Percentiles rank a stretch among this genome's conserved stretches.
Conservation (phyloP, 2,888 invertebrate species). For the Caenorhabditis drosophilae region DNA sequence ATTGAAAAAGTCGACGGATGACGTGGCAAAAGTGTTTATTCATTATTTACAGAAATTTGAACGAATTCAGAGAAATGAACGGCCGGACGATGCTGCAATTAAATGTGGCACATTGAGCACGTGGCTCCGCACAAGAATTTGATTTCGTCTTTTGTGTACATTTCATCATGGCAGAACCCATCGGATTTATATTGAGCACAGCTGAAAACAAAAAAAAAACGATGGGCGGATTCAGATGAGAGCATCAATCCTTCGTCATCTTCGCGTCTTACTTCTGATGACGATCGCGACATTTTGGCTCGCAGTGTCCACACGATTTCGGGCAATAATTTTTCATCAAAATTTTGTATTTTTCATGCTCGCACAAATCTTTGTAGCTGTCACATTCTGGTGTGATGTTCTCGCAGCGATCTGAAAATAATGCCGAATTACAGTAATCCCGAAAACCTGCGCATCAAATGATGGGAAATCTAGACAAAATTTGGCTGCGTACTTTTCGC, state of each 20-base stretch:
- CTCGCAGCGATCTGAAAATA: constrained; percentile 37
- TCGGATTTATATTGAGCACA: constrained; percentile 46
- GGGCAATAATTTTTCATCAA: constrained; percentile 45
- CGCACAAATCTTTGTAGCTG: constrained; percentile 45
- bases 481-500: no score
- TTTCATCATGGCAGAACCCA: constrained; percentile 50
- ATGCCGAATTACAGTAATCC: constrained; percentile 8
- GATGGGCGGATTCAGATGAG: background rate
- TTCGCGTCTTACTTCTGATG: constrained; percentile 43
- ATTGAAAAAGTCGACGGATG: no score
- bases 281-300: constrained; percentile 47
- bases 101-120: constrained; percentile 46
- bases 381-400: constrained; percentile 42
- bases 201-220: constrained; percentile 24
- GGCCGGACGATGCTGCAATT: no score
- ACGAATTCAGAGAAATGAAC: no score
- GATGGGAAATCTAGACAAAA: no score
- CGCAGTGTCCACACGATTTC: constrained; percentile 46
- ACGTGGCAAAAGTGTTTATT: no score
- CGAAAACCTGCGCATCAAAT: no score
- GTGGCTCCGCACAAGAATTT: constrained; percentile 48
- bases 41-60: no score
- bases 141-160: constrained; percentile 48
- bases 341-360: constrained; percentile 25
- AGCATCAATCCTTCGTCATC: background rate